Percentiles rank a stretch among this genome's conserved stretches.
These are phyloP conservation scores for Synanthedon formicaeformis DNA, from an alignment of 2,888 invertebrate species.

Conservation along the genomic window DNA sequence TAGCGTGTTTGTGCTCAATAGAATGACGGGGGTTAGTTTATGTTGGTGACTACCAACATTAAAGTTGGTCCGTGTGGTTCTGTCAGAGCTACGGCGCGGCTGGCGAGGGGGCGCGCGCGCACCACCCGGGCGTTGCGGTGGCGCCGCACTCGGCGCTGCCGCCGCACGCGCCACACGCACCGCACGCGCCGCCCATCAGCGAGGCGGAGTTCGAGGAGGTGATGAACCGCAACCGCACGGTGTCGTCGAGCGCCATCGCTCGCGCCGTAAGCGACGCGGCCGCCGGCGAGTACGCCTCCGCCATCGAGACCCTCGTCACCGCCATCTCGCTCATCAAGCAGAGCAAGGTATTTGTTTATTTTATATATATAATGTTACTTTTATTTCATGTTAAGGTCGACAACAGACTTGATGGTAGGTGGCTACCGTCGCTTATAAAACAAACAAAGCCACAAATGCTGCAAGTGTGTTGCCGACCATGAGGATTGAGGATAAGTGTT, in stretches of 20 bases:
- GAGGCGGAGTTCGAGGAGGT: slow-evolving; percentile 99
- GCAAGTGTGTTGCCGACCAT: too few species aligned
- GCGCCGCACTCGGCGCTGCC: slow-evolving; percentile 14
- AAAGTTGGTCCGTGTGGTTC: too few species aligned
- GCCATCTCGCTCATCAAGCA: slow-evolving; percentile 99
- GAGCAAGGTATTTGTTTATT: slow-evolving; percentile 77
- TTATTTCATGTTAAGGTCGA: too few species aligned
- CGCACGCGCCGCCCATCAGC: slow-evolving; percentile 61
- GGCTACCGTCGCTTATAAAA: too few species aligned
- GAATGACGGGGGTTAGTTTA: too few species aligned
- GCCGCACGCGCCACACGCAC: slow-evolving; percentile 19
- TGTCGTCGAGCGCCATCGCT: slow-evolving; percentile 96
- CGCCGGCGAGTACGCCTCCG: slow-evolving; percentile 97
- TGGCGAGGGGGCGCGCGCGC: slow-evolving; percentile 21
- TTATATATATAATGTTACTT: too few species aligned
- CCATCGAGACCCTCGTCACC: slow-evolving; percentile 98
- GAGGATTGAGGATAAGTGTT: too few species aligned
- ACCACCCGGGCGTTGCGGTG: slow-evolving; percentile 12
- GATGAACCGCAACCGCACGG: slow-evolving; percentile 96
- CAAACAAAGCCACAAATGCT: too few species aligned
- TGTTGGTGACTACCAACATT: too few species aligned
- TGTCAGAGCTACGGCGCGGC: slow-evolving; percentile 31
- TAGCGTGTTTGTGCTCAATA: too few species aligned
- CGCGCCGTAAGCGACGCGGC: slow-evolving; percentile 98
- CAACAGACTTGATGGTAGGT: too few species aligned